Conservation (phyloP, 2,113 vertebrate genomes). For the Panurus biarmicus region DNA sequence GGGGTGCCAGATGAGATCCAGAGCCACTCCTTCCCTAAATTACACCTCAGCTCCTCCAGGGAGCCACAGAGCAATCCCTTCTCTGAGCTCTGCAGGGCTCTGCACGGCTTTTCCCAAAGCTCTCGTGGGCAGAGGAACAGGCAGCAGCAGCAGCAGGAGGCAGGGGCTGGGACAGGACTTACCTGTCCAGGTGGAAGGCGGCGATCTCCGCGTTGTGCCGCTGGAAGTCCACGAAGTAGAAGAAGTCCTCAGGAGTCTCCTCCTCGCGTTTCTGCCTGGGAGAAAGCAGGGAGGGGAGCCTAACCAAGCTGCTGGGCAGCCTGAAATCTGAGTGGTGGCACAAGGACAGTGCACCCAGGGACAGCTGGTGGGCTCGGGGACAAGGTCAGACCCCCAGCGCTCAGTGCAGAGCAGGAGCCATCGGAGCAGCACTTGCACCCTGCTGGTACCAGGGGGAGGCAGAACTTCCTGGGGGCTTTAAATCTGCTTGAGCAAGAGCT, state of each 20-base stretch:
- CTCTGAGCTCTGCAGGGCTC: neutral
- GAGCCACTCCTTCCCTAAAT: neutral
- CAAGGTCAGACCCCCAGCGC: neutral
- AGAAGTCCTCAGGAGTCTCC: conserved; percentile 87
- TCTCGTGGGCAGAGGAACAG: rapidly evolving
- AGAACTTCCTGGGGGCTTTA: neutral
- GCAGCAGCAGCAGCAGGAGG: neutral
- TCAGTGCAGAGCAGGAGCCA: neutral
- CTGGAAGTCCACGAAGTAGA: conserved; percentile 95
- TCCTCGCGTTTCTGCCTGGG: conserved; percentile 88
- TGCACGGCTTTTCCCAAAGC: rapidly evolving
- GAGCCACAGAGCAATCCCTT: neutral
- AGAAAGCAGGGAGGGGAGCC: neutral
- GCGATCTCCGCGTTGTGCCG: conserved; percentile 97
- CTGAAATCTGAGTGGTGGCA: rapidly evolving
- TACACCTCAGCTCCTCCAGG: rapidly evolving
- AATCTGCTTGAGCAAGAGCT: neutral
- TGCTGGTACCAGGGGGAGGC: neutral
- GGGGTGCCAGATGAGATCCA: neutral
- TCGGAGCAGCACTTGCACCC: neutral
- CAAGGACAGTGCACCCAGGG: neutral
- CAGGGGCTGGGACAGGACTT: neutral
- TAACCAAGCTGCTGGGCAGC: neutral
- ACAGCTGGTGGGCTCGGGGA: neutral
- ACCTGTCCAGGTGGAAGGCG: conserved; percentile 97